phyloP scores from a whole-genome alignment of 2,113 vertebrate species.

The Charina bottae region DNA sequence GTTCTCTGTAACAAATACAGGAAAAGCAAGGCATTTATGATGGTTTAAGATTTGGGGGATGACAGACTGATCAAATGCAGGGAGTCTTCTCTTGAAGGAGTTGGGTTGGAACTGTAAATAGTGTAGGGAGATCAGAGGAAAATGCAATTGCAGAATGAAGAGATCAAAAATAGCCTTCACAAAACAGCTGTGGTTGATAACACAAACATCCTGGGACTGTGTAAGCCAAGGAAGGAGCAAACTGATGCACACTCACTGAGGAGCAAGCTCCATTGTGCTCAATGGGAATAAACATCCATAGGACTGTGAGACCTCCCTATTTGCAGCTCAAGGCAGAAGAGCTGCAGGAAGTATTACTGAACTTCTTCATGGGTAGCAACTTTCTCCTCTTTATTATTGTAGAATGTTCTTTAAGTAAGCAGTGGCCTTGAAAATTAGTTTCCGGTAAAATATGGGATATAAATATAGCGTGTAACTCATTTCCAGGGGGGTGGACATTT shows the following conservation, averaged over 20 bases:
- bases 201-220: not conserved
- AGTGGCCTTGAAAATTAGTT: not conserved
- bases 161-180: not conserved
- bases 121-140: not conserved
- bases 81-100: not conserved
- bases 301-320: not conserved
- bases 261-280: not conserved
- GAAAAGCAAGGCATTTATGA: not conserved
- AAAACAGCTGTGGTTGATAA: not conserved
- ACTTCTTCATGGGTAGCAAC: not conserved
- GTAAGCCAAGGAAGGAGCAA: not conserved
- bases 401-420: not conserved
- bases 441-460: not conserved
- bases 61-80: not conserved
- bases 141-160: not conserved
- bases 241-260: not conserved
- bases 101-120: not conserved
- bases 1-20: not conserved
- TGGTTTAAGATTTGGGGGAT: not conserved
- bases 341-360: not conserved
- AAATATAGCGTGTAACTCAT: not conserved
- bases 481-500: not conserved
- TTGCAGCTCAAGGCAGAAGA: not conserved
- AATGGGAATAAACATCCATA: not conserved
- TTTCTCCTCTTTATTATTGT: not conserved